Evolutionary conservation across 2,797 vertebrate species (phyloP).

Genomic region (Pangasius mekongensis): DNA sequence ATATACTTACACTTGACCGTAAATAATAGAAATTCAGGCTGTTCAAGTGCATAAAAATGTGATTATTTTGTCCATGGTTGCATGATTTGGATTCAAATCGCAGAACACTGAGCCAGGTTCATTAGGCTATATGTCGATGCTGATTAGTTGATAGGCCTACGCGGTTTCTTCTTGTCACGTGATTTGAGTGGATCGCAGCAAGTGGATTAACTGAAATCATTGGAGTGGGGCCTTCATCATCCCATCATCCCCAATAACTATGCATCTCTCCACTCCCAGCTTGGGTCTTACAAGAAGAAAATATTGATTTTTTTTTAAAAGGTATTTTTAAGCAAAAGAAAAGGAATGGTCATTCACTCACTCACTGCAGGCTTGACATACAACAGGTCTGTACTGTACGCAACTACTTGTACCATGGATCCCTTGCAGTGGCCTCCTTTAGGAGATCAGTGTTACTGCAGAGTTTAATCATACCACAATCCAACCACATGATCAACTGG

Average conservation of each 20-base stretch:
- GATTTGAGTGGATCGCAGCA: constrained; percentile 44
- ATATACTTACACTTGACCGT: background rate
- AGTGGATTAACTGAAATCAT: constrained; percentile 55
- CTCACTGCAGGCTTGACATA: background rate
- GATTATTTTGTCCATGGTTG: constrained; percentile 5
- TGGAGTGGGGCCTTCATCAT: constrained; percentile 36
- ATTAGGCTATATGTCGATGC: constrained; percentile 46
- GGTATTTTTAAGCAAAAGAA: background rate
- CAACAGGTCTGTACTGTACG: constrained; percentile 5
- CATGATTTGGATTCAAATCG: constrained; percentile 40
- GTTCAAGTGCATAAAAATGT: background rate
- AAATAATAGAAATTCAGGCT: background rate
- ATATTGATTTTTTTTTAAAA: background rate
- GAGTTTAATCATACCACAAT: constrained; percentile 15
- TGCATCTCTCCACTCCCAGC: constrained; percentile 29
- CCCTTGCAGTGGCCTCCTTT: constrained; percentile 17
- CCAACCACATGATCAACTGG: background rate
- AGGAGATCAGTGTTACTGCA: constrained; percentile 24
- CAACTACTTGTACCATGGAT: background rate
- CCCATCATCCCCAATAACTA: constrained; percentile 44
- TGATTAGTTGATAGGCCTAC: constrained; percentile 50
- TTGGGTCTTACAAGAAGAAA: constrained; percentile 4
- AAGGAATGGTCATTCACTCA: background rate
- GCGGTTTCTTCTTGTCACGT: constrained; percentile 43
- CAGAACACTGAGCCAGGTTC: constrained; percentile 38